phyloP scores from a whole-genome alignment of 2,888 invertebrate species.

The Pandemis heparana region DNA sequence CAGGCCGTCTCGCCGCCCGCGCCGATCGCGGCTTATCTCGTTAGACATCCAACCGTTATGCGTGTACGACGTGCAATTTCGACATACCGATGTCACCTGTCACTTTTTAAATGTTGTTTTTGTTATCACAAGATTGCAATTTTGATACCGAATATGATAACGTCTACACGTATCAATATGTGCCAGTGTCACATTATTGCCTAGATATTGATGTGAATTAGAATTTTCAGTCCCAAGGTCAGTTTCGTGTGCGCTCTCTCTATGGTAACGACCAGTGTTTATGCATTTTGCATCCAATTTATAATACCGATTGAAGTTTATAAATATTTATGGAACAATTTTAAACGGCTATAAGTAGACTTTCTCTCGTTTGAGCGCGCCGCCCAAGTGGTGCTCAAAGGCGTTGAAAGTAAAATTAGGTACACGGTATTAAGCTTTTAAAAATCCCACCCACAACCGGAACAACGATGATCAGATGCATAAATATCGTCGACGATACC shows the following conservation, averaged over 20 bases:
- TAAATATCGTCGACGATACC: too few relatives aligned
- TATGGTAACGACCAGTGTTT: slow-evolving; percentile 19
- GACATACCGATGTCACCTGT: slow-evolving; percentile 30
- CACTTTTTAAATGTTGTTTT: slow-evolving; percentile 7
- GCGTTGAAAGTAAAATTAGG: slow-evolving; percentile 16
- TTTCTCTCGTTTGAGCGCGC: slow-evolving; percentile 44
- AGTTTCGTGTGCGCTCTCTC: slow-evolving; percentile 24
- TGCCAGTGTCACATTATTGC: background rate
- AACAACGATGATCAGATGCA: background rate
- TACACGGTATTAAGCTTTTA: slow-evolving; percentile 18
- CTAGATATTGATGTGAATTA: background rate
- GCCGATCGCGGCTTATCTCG: slow-evolving; percentile 38
- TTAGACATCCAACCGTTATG: slow-evolving; percentile 26
- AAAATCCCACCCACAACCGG: slow-evolving; percentile 15
- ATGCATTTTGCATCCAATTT: slow-evolving; percentile 38
- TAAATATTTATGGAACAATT: slow-evolving; percentile 40
- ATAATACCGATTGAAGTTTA: slow-evolving; percentile 37
- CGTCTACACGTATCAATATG: background rate
- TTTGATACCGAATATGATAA: background rate
- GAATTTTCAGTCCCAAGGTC: background rate
- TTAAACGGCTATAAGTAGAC: slow-evolving; percentile 34
- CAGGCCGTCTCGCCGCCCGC: slow-evolving; percentile 41
- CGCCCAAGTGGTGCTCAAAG: slow-evolving; percentile 5
- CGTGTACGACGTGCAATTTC: slow-evolving; percentile 21
- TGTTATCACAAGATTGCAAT: slow-evolving; percentile 8